Base-by-base conservation (phyloP, 1,140 invertebrate genomes). In the Anoplolepis gracilipes region DNA sequence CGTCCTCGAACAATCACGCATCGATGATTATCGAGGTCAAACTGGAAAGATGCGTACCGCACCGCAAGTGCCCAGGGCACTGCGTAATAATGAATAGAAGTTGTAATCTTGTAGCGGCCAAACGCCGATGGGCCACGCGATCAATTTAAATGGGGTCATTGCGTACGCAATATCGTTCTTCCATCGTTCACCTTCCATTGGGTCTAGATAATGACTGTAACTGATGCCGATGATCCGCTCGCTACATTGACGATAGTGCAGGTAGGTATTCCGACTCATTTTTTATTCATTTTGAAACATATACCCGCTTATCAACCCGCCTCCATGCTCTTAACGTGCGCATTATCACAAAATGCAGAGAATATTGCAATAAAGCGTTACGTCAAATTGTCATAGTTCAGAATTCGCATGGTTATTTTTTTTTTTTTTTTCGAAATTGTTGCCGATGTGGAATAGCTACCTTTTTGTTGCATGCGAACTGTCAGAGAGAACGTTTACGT, bases 21-120 rank as follows among this genome's bases (percentile, higher is more conserved):
- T 64, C 5, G 28, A 11, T 30, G 36, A 77, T 62, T 1, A 39
- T 57, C 13, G 19, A 8, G 16, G n/a, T 16, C 11, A 4, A 70
- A 70, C 16, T 46, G 39, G 19, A 49, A 30, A 11, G 7, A 53
- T n/a, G 25, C 46, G 25, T 70, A 70, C 67, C 67, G 30, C 49
- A 46, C 42, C 16, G 30, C 42, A 30, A 5, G 28, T 70, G 11
- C 30, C 11, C 13, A 90, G 1, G 1, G 36, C 4, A 5, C 59
- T n/a, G 1, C 85, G 61, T 8, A 59, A 1, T 19, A 16, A 22
- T 2, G 87, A 46, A 1, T 53, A 72, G 0, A 64, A 3, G 6
- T 69, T 49, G 25, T 82, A 53, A 2, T 42, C 1, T 8, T 78
- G 46, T 8, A 88, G 46, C 3, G 85, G 88, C 88, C 88, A 90